phyloP scores from a whole-genome alignment of 2,888 invertebrate genomes.

The Allacma fusca region DNA sequence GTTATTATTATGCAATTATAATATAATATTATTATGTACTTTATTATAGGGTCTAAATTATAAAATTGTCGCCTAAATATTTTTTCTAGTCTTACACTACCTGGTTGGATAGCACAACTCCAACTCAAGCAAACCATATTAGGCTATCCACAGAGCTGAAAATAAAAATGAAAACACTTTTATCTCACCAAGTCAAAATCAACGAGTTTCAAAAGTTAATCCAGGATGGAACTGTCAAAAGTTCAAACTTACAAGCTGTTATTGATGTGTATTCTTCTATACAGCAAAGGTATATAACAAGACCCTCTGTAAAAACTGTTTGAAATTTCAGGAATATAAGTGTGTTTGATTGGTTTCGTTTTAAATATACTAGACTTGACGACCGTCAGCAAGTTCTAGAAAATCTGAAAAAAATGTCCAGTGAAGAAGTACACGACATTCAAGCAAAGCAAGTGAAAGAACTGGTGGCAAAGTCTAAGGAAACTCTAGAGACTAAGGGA shows the following conservation, averaged over 20 bases:
- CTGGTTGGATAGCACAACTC: constrained; percentile 36
- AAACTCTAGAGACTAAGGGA: constrained; percentile 23
- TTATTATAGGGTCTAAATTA: too few relatives aligned
- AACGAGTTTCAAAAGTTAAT: constrained; percentile 34
- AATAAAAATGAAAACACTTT: constrained; percentile 42
- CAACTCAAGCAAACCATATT: constrained; percentile 29
- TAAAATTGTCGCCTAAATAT: too few relatives aligned
- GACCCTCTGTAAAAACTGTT: not conserved
- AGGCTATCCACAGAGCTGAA: constrained; percentile 39
- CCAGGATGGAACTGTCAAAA: constrained; percentile 10
- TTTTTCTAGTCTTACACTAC: constrained; percentile 22
- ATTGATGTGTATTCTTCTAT: constrained; percentile 19
- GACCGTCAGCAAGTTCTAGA: constrained; percentile 68
- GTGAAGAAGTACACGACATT: constrained; percentile 40
- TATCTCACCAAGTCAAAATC: constrained; percentile 35
- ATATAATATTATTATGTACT: constrained; percentile 1
- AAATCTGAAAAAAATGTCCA: constrained; percentile 55
- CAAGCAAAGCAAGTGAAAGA: constrained; percentile 31
- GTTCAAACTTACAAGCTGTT: constrained; percentile 16
- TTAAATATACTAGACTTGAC: constrained; percentile 63
- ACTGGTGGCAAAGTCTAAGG: constrained; percentile 23
- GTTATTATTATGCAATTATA: not conserved
- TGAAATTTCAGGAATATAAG: too few relatives aligned
- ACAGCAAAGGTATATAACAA: constrained; percentile 17
- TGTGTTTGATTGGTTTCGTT: not conserved